These are phyloP conservation scores for Cercopithecus mona DNA, from an alignment of 2,113 vertebrate genomes.

Conservation along the genomic window DNA sequence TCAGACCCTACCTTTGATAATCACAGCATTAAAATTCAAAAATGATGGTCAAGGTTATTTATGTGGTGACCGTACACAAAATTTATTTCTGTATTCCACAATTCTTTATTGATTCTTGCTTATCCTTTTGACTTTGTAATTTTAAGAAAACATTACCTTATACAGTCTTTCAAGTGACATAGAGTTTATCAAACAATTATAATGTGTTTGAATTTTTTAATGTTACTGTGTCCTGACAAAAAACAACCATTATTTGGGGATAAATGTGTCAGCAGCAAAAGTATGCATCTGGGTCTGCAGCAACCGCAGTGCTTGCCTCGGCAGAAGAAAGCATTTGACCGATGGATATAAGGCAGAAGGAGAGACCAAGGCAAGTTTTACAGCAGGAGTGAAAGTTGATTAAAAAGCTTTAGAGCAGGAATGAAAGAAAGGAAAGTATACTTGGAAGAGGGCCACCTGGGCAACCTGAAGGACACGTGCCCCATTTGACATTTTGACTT, in stretches of 20 bases:
- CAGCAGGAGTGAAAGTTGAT: too few species aligned
- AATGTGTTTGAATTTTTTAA: not conserved
- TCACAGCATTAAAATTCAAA: not conserved
- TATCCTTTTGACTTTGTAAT: not conserved
- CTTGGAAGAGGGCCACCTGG: too few species aligned
- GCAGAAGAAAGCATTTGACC: too few species aligned
- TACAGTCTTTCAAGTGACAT: not conserved
- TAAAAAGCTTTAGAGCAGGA: too few species aligned
- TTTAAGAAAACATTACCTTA: not conserved
- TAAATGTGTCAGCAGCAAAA: not conserved
- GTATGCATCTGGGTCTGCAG: too few species aligned
- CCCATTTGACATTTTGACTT: too few species aligned
- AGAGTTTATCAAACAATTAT: slow-evolving; percentile 1
- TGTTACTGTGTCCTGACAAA: not conserved
- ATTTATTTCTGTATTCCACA: not conserved
- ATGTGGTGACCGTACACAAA: not conserved
- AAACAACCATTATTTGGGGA: not conserved
- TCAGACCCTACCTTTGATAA: not conserved
- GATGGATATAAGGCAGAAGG: too few species aligned
- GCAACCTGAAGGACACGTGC: too few species aligned
- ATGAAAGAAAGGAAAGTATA: too few species aligned
- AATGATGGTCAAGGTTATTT: not conserved
- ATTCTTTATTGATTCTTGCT: not conserved
- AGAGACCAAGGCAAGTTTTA: too few species aligned
- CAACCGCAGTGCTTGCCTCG: too few species aligned